phyloP scores from a whole-genome alignment of 1,140 invertebrate species.

The Dendrolimus kikuchii region DNA sequence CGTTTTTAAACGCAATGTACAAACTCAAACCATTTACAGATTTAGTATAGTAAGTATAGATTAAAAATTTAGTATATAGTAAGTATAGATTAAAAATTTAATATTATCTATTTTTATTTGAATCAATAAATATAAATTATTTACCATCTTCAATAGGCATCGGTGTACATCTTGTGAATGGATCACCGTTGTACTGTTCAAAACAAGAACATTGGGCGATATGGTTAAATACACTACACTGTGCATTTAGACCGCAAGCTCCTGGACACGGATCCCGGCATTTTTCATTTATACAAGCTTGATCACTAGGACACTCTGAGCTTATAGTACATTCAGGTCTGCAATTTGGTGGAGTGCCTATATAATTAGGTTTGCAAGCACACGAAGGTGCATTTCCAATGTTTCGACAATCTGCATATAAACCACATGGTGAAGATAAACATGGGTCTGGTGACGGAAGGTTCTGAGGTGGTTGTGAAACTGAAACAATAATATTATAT shows the following conservation, averaged over 20 bases:
- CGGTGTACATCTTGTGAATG: slow-evolving; percentile 48
- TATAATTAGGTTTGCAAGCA: slow-evolving; percentile 76
- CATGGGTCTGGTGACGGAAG: slow-evolving; percentile 76
- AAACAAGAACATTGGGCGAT: slow-evolving; percentile 82
- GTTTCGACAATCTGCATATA: slow-evolving; percentile 79
- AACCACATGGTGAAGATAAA: slow-evolving; percentile 81
- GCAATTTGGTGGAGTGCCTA: slow-evolving; percentile 81
- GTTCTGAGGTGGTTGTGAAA: slow-evolving; percentile 57
- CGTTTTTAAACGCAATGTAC: too few species aligned
- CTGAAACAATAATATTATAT: slow-evolving; percentile 45
- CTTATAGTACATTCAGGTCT: slow-evolving; percentile 84
- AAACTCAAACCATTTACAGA: too few species aligned
- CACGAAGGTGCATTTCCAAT: slow-evolving; percentile 77
- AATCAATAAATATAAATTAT: slow-evolving; percentile 11
- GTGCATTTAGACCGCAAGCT: slow-evolving; percentile 78
- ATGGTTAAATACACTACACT: slow-evolving; percentile 82
- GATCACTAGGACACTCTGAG: slow-evolving; percentile 79
- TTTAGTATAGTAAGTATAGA: too few species aligned
- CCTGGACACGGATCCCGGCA: slow-evolving; percentile 82
- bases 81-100: not conserved
- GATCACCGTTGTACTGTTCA: slow-evolving; percentile 63
- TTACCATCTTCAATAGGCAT: slow-evolving; percentile 58
- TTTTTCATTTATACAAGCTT: slow-evolving; percentile 80
- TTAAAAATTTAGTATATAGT: not conserved
- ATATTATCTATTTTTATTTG: slow-evolving; percentile 1